phyloP scores from a whole-genome alignment of 2,888 invertebrate genomes.

The Epistrophe eligans region DNA sequence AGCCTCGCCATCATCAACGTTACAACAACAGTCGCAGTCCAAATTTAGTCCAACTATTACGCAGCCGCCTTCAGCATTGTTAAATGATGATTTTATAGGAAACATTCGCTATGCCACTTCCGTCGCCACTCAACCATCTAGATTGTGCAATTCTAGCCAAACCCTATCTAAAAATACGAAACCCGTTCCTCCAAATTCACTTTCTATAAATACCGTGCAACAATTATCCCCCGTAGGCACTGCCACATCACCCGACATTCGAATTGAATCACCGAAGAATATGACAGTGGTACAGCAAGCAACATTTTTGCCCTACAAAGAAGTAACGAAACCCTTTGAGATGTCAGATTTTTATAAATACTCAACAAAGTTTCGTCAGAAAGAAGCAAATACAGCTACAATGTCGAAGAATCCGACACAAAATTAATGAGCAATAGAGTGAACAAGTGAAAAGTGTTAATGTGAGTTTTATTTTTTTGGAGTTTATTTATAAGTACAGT shows the following conservation, averaged over 20 bases:
- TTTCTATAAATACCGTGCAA: slow-evolving; percentile 23
- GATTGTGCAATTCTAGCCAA: slow-evolving; percentile 49
- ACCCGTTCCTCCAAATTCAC: slow-evolving; percentile 17
- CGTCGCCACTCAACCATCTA: slow-evolving; percentile 38
- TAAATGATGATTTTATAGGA: slow-evolving; percentile 45
- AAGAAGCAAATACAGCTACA: slow-evolving; percentile 79
- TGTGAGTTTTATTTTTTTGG: background rate
- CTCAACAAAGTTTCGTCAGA: slow-evolving; percentile 95
- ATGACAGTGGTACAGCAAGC: slow-evolving; percentile 94
- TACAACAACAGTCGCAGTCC: background rate
- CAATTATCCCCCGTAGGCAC: slow-evolving; percentile 71
- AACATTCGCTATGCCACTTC: slow-evolving; percentile 46
- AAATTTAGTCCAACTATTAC: slow-evolving; percentile 46
- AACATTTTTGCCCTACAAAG: slow-evolving; percentile 95
- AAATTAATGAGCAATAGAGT: background rate
- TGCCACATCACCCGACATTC: slow-evolving; percentile 84
- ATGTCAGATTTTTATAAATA: slow-evolving; percentile 99
- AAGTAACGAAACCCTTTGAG: slow-evolving; percentile 98
- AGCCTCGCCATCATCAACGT: slow-evolving; percentile 6
- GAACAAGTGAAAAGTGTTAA: slow-evolving; percentile 25
- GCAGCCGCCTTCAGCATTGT: slow-evolving; percentile 6
- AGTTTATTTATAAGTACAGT: background rate
- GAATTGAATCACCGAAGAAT: slow-evolving; percentile 91
- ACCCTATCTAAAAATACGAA: slow-evolving; percentile 30
- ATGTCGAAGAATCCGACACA: slow-evolving; percentile 50